phyloP scores from a whole-genome alignment of 2,888 invertebrate genomes.

The Melangyna quadrimaculata region DNA sequence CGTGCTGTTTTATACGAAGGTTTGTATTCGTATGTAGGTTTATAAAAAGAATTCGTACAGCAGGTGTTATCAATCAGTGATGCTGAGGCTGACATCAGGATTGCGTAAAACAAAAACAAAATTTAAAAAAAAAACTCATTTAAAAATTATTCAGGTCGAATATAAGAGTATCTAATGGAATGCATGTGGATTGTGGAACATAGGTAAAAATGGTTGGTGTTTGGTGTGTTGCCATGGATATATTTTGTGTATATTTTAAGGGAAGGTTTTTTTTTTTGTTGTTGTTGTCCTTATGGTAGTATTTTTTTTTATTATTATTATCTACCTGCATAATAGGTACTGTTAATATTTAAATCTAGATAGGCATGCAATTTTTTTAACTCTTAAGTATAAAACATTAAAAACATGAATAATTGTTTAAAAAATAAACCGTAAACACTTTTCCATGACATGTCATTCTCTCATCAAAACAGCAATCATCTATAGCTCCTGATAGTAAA shows the following conservation, averaged over 20 bases:
- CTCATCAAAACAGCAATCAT: neutral
- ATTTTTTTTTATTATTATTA: too few species aligned
- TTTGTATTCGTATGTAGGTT: too few species aligned
- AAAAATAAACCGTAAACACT: neutral
- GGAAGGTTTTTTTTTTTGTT: neutral
- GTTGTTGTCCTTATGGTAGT: too few species aligned
- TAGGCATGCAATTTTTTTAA: too few species aligned
- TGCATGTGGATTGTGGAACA: slow-evolving; percentile 61
- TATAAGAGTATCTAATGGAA: slow-evolving; percentile 23
- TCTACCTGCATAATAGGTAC: too few species aligned
- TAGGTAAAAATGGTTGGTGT: neutral
- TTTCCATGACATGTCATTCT: neutral
- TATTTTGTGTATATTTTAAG: neutral
- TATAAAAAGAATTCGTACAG: neutral
- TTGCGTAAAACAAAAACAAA: too few species aligned
- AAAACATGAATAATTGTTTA: neutral
- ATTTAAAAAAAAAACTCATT: neutral
- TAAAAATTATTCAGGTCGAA: neutral
- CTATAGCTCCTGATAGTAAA: neutral
- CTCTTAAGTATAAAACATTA: neutral
- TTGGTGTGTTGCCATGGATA: neutral
- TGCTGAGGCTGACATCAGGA: slow-evolving; percentile 5
- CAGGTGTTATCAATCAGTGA: slow-evolving; percentile 31
- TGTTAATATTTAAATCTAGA: too few species aligned
- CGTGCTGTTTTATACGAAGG: too few species aligned